These are phyloP conservation scores for Chondrilla cf. caribensis DNA, from an alignment of 37 sponge, comb jelly and placozoan genomes.

Conservation along the genomic window DNA sequence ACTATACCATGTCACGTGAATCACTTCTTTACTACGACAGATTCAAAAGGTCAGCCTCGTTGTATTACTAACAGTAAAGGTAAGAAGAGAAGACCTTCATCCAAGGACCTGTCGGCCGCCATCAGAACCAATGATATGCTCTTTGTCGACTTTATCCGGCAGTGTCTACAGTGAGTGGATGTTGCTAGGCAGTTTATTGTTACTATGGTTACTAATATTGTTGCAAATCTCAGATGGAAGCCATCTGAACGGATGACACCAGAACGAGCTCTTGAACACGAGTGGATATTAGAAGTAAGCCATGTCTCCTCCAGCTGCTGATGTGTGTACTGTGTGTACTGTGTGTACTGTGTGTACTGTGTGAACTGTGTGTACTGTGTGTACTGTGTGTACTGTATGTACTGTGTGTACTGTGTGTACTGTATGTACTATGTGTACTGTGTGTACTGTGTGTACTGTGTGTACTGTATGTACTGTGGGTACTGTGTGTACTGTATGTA, in stretches of 20 bases:
- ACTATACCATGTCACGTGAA: too few relatives aligned
- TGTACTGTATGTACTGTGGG: too few relatives aligned
- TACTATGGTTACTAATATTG: not conserved
- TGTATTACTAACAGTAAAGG: constrained; percentile 78
- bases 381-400: too few relatives aligned
- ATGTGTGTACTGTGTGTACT: too few relatives aligned
- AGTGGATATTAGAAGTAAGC: constrained; percentile 79
- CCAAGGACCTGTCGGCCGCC: constrained; percentile 55
- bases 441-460: too few relatives aligned
- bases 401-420: too few relatives aligned
- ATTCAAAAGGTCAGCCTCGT: constrained; percentile 80
- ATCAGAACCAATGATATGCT: constrained; percentile 62
- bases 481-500: too few relatives aligned
- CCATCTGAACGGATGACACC: constrained; percentile 65
- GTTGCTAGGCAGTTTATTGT: not conserved
- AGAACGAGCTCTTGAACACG: constrained; percentile 78
- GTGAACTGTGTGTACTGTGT: not conserved
- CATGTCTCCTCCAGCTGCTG: too few relatives aligned
- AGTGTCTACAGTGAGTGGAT: constrained; percentile 58
- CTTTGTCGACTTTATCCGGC: constrained; percentile 85
- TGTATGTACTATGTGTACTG: too few relatives aligned
- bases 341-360: too few relatives aligned
- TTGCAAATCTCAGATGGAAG: constrained; percentile 45
- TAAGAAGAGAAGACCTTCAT: constrained; percentile 63
- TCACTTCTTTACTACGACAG: constrained; percentile 18